Conservation (phyloP, 2,888 invertebrate genomes). For the Cephus pygmeus region DNA sequence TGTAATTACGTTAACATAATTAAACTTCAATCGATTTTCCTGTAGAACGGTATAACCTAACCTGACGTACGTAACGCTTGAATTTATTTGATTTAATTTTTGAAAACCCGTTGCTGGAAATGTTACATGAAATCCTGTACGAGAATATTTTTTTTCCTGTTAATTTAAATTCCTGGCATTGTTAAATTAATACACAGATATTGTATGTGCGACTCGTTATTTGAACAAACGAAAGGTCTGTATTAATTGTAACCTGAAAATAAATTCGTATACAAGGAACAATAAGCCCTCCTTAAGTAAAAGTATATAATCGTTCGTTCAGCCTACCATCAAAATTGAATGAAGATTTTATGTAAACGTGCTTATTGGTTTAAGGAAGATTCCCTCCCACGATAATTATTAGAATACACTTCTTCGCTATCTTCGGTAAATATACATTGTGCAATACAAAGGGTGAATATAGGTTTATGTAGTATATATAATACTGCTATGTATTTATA, state of each 20-base stretch:
- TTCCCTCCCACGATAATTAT: not conserved
- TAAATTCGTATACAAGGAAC: not conserved
- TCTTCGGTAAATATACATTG: not conserved
- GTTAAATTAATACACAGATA: not conserved
- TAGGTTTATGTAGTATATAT: not conserved
- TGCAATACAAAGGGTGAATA: not conserved
- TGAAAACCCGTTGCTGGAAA: not conserved
- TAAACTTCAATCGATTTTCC: not conserved
- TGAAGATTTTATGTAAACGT: not conserved
- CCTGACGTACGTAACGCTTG: slow-evolving; percentile 19
- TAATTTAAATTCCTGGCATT: not conserved
- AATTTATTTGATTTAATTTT: slow-evolving; percentile 36
- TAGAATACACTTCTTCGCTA: not conserved
- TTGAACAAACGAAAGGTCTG: not conserved
- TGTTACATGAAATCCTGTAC: not conserved
- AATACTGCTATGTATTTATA: no score
- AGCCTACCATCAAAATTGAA: not conserved
- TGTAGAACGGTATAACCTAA: not conserved
- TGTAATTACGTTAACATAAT: not conserved
- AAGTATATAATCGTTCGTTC: not conserved
- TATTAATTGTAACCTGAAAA: not conserved
- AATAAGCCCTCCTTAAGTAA: not conserved
- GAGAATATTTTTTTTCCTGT: not conserved
- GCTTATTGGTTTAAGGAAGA: not conserved
- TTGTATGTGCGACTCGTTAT: not conserved